Conservation (phyloP, 92 coral and sea anemone genomes). For the Phymanthus crucifer region DNA sequence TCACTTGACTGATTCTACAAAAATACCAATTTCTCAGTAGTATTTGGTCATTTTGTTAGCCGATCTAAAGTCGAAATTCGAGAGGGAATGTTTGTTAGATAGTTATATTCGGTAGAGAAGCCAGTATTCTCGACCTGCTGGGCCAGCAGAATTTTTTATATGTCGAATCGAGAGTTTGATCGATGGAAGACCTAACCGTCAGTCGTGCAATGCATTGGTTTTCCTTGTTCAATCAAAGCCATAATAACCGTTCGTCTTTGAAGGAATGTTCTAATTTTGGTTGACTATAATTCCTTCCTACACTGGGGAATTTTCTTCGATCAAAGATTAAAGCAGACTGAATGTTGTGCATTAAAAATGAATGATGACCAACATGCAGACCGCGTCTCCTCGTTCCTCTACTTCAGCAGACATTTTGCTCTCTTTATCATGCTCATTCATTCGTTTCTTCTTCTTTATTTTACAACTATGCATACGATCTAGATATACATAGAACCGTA, state of each 20-base stretch:
- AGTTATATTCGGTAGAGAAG: background rate
- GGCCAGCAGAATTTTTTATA: background rate
- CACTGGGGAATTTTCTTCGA: background rate
- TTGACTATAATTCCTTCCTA: background rate
- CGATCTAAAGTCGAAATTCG: background rate
- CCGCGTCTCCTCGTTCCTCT: conserved; percentile 10
- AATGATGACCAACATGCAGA: conserved; percentile 8
- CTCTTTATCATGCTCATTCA: background rate
- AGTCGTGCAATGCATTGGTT: background rate
- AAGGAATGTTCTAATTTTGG: conserved; percentile 4
- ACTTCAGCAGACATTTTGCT: background rate
- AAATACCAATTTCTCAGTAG: background rate
- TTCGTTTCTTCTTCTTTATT: background rate
- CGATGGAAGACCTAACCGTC: background rate
- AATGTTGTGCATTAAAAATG: conserved; percentile 24
- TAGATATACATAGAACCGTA: background rate
- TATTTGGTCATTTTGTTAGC: background rate
- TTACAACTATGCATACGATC: background rate
- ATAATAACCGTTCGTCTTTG: background rate
- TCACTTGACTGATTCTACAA: conserved; percentile 11
- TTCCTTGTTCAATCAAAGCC: background rate
- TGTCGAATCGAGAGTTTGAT: background rate
- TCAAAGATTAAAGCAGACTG: conserved; percentile 37
- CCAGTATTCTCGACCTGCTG: background rate
- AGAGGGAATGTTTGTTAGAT: background rate